A percentile compares a stretch with the other conserved stretches of the same genome.
These are phyloP conservation scores for Synergus gifuensis DNA, from an alignment of 2,888 invertebrate genomes.

Conservation along the genomic window DNA sequence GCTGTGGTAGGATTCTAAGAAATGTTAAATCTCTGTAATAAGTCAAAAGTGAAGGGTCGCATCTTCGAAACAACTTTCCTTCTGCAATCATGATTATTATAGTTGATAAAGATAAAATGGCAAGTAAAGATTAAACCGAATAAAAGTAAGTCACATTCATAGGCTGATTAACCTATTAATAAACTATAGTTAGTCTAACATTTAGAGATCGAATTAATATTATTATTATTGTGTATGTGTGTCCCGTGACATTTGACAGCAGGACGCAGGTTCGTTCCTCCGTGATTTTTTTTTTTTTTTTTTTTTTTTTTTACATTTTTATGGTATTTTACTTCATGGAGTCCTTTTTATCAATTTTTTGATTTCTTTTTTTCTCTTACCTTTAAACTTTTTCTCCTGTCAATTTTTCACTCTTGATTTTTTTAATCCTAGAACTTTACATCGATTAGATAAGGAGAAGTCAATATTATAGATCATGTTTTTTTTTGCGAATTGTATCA, in stretches of 20 bases:
- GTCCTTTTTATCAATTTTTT: slow-evolving; percentile 53
- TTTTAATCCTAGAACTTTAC: slow-evolving; percentile 23
- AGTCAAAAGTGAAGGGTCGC: slow-evolving; percentile 31
- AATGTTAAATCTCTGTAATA: slow-evolving; percentile 36
- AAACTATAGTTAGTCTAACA: slow-evolving; percentile 57
- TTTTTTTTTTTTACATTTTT: slow-evolving; percentile 62
- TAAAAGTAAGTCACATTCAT: slow-evolving; percentile 57
- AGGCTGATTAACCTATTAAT: slow-evolving; percentile 63
- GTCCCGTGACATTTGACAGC: slow-evolving; percentile 62
- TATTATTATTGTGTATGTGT: slow-evolving; percentile 61
- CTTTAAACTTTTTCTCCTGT: slow-evolving; percentile 51
- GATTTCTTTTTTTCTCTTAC: slow-evolving; percentile 51
- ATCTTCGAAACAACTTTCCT: slow-evolving; percentile 61
- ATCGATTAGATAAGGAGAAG: slow-evolving; percentile 19
- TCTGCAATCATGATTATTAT: slow-evolving; percentile 69
- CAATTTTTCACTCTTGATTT: slow-evolving; percentile 42
- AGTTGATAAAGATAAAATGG: slow-evolving; percentile 60
- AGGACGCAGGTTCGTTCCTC: slow-evolving; percentile 63
- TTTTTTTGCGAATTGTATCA: slow-evolving; percentile 41
- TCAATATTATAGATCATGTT: slow-evolving; percentile 1
- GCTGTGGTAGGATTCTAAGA: slow-evolving; percentile 50
- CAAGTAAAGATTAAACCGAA: slow-evolving; percentile 48
- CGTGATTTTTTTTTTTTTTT: slow-evolving; percentile 62
- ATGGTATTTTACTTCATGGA: slow-evolving; percentile 58
- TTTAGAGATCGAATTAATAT: slow-evolving; percentile 36